Percentiles rank a stretch among this genome's conserved stretches.
Evolutionary conservation across 2,888 invertebrate species (phyloP).

Genomic region (Leucozona laternaria): DNA sequence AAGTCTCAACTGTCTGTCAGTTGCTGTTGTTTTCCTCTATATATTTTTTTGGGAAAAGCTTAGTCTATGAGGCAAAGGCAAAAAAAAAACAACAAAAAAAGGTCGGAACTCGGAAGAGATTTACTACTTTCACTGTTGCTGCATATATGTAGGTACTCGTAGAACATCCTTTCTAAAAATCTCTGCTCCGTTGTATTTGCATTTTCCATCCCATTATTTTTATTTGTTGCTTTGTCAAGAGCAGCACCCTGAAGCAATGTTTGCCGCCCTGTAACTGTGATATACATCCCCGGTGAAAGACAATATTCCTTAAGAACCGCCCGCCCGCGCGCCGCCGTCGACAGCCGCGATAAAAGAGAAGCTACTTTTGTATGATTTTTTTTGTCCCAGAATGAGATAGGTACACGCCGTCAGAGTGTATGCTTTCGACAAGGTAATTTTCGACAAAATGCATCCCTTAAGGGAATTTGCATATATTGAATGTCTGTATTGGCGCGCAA

Average conservation of each 20-base stretch:
- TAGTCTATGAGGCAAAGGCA: background rate
- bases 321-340: too few relatives aligned
- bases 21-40: constrained; percentile 26
- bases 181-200: constrained; percentile 69
- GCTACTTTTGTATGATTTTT: constrained; percentile 55
- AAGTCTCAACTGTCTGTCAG: constrained; percentile 64
- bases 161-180: constrained; percentile 65
- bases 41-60: constrained; percentile 21
- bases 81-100: background rate
- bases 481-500: constrained; percentile 59
- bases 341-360: constrained; percentile 23
- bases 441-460: constrained; percentile 75
- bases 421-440: constrained; percentile 75
- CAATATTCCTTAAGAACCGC: constrained; percentile 44
- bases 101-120: constrained; percentile 62
- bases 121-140: constrained; percentile 52
- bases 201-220: constrained; percentile 51
- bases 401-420: constrained; percentile 10
- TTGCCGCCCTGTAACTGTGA: constrained; percentile 32
- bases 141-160: background rate
- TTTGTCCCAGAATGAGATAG: background rate
- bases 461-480: constrained; percentile 53
- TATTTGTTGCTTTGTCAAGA: constrained; percentile 61
- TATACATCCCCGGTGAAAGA: constrained; percentile 42
- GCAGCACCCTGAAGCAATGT: constrained; percentile 30